A percentile compares a stretch with the other conserved stretches of the same genome.
Evolutionary conservation across 1,140 invertebrate species (phyloP).

Genomic region (Diploscapter pachys): DNA sequence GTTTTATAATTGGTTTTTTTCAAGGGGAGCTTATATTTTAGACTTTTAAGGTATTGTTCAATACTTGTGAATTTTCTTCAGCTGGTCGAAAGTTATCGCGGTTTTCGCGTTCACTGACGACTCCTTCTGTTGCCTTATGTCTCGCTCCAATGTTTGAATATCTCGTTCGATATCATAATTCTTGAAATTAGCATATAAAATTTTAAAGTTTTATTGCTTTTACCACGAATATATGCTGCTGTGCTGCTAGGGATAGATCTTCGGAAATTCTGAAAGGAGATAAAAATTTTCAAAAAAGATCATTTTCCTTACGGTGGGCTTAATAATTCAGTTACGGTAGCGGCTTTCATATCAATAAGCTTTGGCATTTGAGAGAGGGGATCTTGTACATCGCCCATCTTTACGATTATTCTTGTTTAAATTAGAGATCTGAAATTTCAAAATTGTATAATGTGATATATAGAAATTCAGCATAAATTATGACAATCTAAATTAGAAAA

Average conservation of each 20-base stretch:
- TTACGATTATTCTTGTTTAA: too few species aligned
- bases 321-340: too few species aligned
- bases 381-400: too few species aligned
- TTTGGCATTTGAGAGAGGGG: too few species aligned
- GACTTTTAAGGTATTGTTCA: not conserved
- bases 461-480: too few species aligned
- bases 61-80: conserved; percentile 29
- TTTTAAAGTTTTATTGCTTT: not conserved
- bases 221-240: conserved; percentile 7
- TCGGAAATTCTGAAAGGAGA: not conserved
- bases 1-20: not conserved
- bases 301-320: too few species aligned
- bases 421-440: too few species aligned
- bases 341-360: too few species aligned
- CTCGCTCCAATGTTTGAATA: conserved; percentile 27
- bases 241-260: conserved; percentile 4
- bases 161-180: conserved; percentile 23
- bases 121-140: conserved; percentile 34
- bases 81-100: conserved; percentile 30
- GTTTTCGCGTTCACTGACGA: conserved; percentile 33
- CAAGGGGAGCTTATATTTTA: not conserved
- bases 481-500: too few species aligned
- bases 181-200: not conserved
- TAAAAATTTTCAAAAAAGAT: too few species aligned
- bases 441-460: too few species aligned